Base-by-base conservation (phyloP, 2,113 vertebrate species). In the Dunckerocampus dactyliophorus region DNA sequence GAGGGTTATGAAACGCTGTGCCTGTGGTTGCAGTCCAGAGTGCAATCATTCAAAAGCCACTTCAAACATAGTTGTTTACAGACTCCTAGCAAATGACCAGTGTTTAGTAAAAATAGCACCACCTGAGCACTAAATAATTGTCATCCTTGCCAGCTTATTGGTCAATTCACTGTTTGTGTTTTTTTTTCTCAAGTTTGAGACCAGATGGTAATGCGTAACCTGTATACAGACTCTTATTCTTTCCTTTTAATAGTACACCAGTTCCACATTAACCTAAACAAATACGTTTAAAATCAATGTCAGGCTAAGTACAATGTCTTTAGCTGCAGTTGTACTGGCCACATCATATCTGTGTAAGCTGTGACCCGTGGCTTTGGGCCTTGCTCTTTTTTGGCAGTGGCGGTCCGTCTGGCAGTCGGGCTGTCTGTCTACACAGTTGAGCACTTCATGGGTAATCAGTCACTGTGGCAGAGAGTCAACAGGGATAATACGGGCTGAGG, bases 21-120 rank as follows among this genome's bases (percentile, higher is more conserved):
- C 69, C 39, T 72, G 71, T 65, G 75, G 63, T 79, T 70, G 68
- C 62, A 71, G 11, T 65, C 24, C 55, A 73, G 65, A 55, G 56
- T 74, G 60, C 61, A 68, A 63, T 79, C 73, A 69, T 58, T 68
- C 62, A 75, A 82, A 76, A 58, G 77, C 66, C 62, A 58, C 64
- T 79, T 84, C 54, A 81, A 65, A 79, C 72, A 54, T 45, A 71
- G 50, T 75, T 85, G 73, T 82, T 79, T 80, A 77, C 74, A 58
- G 60, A 54, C 72, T 81, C 54, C 60, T 77, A 43, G 39, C 62
- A 80, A 77, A 68, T 59, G 65, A 65, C 46, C 42, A 67, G 65
- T 52, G 54, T 63, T 73, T 65, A 78, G 62, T 63, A 50, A 46
- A 47, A 77, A 54, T 49, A 47, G 39, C 46, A 62, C 11, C 49